Evolutionary conservation across 2,888 invertebrate species (phyloP), one percentile per base, ranked within the genome.

Genomic region (Drosophila nr. perissopoda): DNA sequence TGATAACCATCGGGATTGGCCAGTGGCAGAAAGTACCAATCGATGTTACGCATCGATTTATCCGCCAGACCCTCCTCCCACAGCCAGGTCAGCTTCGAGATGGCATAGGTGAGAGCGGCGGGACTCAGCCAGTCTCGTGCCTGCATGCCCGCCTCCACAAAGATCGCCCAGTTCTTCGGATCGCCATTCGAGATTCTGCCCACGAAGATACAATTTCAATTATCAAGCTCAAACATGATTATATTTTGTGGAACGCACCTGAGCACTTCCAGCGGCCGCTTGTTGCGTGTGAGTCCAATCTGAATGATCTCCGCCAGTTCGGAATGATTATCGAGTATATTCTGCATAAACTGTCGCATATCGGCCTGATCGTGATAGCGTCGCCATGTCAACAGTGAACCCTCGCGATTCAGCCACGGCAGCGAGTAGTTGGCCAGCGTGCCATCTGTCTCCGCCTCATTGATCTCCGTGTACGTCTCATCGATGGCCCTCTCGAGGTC

Each of bases 51-150:
- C 84, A 98, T 95, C 34, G 94, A 94, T 18, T 42, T 72, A 29
- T 96, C 94, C 13, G 56, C 52, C 25, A 53, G 42, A 11, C 66
- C 68, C 91, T 80, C 31, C 4, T 62, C 45, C 91, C 95, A 96
- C 72, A 95, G 95, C 83, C 95, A 95, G 0, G 95, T 95, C 27
- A 97, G 92, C 70, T 95, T 94, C 82, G 97, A 95, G 13, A 97
- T 95, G 53, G 97, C 94, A 92, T 95, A 97, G 0, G 97, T 96
- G 5, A 96, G 96, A 0, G 96, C 95, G 0, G 97, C 96, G 0
- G 96, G 95, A 49, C 96, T 96, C 78, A 97, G 96, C 97, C 97
- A 99, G 94, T 99, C 98, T 25, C 98, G 94, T 0, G 97, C 97
- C 88, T 98, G 97, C 73, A 97, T 96, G 4, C 97, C 96, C 0